A percentile compares a stretch with the other conserved stretches of the same genome.
Evolutionary conservation across 92 coral and sea anemone species (phyloP).

Genomic region (Palythoa grandis): DNA sequence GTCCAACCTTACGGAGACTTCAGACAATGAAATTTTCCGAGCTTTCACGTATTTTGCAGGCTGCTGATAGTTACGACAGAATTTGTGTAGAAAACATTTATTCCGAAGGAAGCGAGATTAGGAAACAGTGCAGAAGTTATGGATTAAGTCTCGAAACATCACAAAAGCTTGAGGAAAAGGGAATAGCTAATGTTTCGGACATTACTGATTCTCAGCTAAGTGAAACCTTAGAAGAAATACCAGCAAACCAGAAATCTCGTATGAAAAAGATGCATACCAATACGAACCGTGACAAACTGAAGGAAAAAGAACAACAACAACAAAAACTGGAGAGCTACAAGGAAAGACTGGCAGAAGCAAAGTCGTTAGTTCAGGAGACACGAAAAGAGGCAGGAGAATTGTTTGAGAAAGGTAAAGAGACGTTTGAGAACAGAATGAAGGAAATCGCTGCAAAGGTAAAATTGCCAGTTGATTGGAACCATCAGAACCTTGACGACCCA

Average conservation of each 20-base stretch:
- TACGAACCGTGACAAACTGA: neutral
- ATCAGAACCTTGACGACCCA: neutral
- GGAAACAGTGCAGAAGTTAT: slow-evolving; percentile 15
- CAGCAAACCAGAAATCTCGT: neutral
- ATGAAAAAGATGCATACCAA: slow-evolving; percentile 18
- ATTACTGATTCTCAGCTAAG: neutral
- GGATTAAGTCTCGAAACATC: slow-evolving; percentile 11
- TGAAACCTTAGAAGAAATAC: neutral
- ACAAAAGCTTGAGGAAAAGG: slow-evolving; percentile 3
- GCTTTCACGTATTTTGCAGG: neutral
- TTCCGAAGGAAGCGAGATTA: slow-evolving; percentile 7
- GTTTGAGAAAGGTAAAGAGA: slow-evolving; percentile 1
- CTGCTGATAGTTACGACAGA: neutral
- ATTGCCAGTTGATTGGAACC: neutral
- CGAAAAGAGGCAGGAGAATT: neutral
- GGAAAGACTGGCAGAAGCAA: slow-evolving; percentile 1
- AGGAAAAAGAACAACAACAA: slow-evolving; percentile 9
- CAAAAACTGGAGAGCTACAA: neutral
- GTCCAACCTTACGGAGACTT: neutral
- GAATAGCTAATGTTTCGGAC: neutral
- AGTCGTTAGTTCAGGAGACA: slow-evolving; percentile 3
- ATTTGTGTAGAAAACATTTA: neutral
- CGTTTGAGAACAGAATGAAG: neutral
- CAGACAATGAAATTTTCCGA: neutral
- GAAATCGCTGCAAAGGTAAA: slow-evolving; percentile 1